Conservation (phyloP, 2,113 vertebrate genomes). For the Andinoacara biseriatus region DNA sequence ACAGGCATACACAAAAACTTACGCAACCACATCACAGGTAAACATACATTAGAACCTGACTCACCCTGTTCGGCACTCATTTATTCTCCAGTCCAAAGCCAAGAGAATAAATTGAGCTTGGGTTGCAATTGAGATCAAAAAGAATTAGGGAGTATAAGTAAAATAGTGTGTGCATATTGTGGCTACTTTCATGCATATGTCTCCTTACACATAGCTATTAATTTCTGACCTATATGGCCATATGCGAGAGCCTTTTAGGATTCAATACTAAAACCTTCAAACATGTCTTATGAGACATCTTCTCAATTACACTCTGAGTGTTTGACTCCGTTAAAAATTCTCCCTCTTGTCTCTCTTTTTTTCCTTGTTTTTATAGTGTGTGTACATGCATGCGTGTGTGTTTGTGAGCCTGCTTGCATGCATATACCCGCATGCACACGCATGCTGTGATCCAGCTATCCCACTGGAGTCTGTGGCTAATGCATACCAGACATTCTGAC, state of each 20-base stretch:
- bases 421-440: conserved; percentile 55
- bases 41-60: neutral
- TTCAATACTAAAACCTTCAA: neutral
- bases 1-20: neutral
- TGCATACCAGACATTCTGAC: conserved; percentile 85
- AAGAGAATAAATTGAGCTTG: conserved; percentile 2
- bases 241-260: neutral
- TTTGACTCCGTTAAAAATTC: conserved; percentile 15
- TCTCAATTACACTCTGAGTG: conserved; percentile 3
- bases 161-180: conserved; percentile 22
- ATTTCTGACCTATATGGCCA: conserved; percentile 25
- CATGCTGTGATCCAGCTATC: conserved; percentile 79
- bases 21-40: neutral
- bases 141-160: neutral
- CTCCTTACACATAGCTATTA: conserved; percentile 1
- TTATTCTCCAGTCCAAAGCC: conserved; percentile 18
- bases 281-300: conserved; percentile 9
- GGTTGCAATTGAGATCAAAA: neutral
- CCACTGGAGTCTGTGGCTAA: conserved; percentile 85
- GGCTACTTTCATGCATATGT: conserved; percentile 37
- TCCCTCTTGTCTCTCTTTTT: conserved; percentile 22
- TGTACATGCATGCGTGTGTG: conserved; percentile 2
- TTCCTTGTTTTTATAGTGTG: conserved; percentile 23
- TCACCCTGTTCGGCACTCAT: neutral
- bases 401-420: conserved; percentile 16